These are phyloP conservation scores for Phylloscopus collybita DNA, from an alignment of 2,797 vertebrate species.

Conservation along the genomic window DNA sequence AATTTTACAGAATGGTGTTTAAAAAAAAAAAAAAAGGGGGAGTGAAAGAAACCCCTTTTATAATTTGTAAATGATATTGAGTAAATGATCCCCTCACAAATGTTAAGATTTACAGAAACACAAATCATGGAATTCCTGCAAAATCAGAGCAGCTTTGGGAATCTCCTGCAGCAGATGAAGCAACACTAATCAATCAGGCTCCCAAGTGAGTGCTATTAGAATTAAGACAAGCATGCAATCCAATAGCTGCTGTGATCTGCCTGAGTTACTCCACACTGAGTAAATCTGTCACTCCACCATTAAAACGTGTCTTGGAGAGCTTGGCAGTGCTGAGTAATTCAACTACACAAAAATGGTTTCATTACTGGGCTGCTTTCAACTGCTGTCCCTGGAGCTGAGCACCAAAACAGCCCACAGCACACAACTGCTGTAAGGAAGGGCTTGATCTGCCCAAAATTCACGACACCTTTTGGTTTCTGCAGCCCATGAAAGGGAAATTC, in stretches of 20 bases:
- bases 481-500: background rate
- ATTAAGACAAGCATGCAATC: constrained; percentile 31
- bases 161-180: constrained; percentile 13
- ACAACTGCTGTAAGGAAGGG: background rate
- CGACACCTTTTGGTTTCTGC: background rate
- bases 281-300: constrained; percentile 31
- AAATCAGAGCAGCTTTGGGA: constrained; percentile 19
- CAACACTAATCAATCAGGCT: constrained; percentile 25
- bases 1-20: background rate
- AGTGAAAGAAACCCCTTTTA: background rate
- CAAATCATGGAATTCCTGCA: background rate
- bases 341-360: background rate
- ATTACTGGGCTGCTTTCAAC: background rate
- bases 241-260: constrained; percentile 25
- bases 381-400: background rate
- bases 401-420: background rate
- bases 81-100: background rate
- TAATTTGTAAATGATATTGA: background rate
- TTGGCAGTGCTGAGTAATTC: background rate
- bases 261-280: background rate
- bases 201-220: constrained; percentile 21
- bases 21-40: background rate
- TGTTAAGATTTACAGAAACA: background rate
- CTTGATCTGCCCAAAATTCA: background rate
- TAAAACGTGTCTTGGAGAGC: background rate